phyloP scores from a whole-genome alignment of 1,140 invertebrate genomes.

The Tetramorium simillimum region DNA sequence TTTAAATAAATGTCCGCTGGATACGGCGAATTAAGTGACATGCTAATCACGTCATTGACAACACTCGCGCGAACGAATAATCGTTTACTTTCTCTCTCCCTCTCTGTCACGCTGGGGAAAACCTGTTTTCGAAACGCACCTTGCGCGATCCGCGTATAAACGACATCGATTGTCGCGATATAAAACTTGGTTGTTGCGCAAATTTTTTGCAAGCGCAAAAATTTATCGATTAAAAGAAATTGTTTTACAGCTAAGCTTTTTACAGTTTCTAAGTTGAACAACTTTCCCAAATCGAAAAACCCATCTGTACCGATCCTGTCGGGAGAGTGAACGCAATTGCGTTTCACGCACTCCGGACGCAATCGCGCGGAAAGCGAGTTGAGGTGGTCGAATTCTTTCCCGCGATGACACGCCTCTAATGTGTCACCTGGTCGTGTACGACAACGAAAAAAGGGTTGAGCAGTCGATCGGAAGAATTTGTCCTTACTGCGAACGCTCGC shows the following conservation, averaged over 20 bases:
- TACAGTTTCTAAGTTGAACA: not conserved
- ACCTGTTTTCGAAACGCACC: slow-evolving; percentile 70
- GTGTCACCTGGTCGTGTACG: slow-evolving; percentile 78
- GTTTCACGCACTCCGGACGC: slow-evolving; percentile 76
- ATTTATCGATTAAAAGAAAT: not conserved
- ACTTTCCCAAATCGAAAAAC: not conserved
- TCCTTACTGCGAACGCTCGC: not conserved
- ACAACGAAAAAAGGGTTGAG: slow-evolving; percentile 76
- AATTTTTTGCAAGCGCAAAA: not conserved
- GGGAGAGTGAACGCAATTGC: slow-evolving; percentile 35
- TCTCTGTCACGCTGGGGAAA: slow-evolving; percentile 43
- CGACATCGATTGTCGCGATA: not conserved
- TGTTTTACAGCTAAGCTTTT: too few relatives aligned
- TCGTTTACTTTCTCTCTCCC: slow-evolving; percentile 54
- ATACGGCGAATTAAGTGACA: slow-evolving; percentile 82
- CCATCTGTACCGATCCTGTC: slow-evolving; percentile 2
- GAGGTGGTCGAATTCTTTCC: slow-evolving; percentile 68
- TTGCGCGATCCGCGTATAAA: not conserved
- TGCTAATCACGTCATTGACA: slow-evolving; percentile 79
- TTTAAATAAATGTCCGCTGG: slow-evolving; percentile 83
- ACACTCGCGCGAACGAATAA: slow-evolving; percentile 74
- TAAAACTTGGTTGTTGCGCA: not conserved
- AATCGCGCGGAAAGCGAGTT: slow-evolving; percentile 78
- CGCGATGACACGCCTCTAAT: slow-evolving; percentile 63
- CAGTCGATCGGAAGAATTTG: slow-evolving; percentile 66